Conservation (phyloP, 2,113 vertebrate genomes). For the Channa maculata region DNA sequence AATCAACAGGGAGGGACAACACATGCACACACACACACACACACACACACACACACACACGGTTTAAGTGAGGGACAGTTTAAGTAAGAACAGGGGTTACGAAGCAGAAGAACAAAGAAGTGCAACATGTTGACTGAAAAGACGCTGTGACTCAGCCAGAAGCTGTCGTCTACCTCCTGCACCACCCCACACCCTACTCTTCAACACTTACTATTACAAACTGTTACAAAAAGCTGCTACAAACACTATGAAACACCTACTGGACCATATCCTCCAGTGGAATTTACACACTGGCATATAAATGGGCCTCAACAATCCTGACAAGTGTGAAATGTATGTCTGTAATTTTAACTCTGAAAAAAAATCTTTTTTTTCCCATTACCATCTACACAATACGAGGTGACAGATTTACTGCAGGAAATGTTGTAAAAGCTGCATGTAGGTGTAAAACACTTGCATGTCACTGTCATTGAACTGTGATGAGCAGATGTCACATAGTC, state of each 20-base stretch:
- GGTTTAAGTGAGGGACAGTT: not conserved
- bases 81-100: slow-evolving; percentile 9
- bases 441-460: not conserved
- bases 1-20: slow-evolving; percentile 7
- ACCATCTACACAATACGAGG: not conserved
- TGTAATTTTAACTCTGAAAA: not conserved
- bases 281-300: slow-evolving; percentile 5
- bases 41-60: slow-evolving; percentile 8
- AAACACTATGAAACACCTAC: not conserved
- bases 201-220: not conserved
- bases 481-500: slow-evolving; percentile 27
- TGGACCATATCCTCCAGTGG: not conserved
- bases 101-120: slow-evolving; percentile 13
- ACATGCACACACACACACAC: not conserved
- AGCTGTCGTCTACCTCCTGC: not conserved
- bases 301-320: not conserved
- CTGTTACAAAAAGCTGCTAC: not conserved
- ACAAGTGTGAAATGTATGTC: not conserved
- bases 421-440: not conserved
- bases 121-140: slow-evolving; percentile 14
- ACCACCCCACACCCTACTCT: slow-evolving; percentile 49
- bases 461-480: not conserved
- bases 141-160: slow-evolving; percentile 34
- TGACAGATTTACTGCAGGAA: not conserved
- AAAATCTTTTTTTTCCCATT: not conserved